Conservation (phyloP, 2,888 invertebrate genomes). For the Fragum fragum region DNA sequence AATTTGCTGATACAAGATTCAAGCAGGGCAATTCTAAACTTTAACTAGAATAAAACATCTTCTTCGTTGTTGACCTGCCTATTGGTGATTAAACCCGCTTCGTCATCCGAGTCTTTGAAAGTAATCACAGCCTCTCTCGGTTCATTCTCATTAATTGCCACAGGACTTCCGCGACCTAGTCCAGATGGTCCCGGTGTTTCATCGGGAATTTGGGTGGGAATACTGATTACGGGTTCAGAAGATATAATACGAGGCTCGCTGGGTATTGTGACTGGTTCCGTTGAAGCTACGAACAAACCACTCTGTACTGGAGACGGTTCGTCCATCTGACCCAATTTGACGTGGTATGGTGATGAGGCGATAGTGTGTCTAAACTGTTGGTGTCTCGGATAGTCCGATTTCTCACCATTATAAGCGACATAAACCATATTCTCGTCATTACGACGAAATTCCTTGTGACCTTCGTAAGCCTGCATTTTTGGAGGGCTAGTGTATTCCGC, state of each 20-base stretch:
- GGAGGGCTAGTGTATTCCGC: not conserved
- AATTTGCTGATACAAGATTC: no score
- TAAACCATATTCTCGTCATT: conserved; percentile 6
- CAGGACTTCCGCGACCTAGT: not conserved
- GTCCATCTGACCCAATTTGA: conserved; percentile 1
- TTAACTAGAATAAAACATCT: conserved; percentile 19
- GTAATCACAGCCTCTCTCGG: conserved; percentile 3
- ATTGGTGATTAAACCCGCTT: conserved; percentile 12
- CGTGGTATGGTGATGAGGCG: conserved; percentile 11
- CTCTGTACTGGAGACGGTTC: not conserved
- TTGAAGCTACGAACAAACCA: not conserved
- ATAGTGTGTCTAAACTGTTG: conserved; percentile 13
- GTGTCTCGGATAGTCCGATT: not conserved
- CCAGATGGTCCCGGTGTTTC: conserved; percentile 25
- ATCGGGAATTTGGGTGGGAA: not conserved
- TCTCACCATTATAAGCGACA: not conserved
- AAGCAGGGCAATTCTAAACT: no score
- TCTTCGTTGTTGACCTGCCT: not conserved
- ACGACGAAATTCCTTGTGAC: not conserved
- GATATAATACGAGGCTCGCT: not conserved
- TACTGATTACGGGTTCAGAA: not conserved
- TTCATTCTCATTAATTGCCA: not conserved
- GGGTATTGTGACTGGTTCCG: not conserved
- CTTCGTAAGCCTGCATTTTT: not conserved
- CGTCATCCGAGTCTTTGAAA: conserved; percentile 27